Evolutionary conservation across 2,797 vertebrate genomes (phyloP).

Genomic region (Lagorchestes hirsutus): DNA sequence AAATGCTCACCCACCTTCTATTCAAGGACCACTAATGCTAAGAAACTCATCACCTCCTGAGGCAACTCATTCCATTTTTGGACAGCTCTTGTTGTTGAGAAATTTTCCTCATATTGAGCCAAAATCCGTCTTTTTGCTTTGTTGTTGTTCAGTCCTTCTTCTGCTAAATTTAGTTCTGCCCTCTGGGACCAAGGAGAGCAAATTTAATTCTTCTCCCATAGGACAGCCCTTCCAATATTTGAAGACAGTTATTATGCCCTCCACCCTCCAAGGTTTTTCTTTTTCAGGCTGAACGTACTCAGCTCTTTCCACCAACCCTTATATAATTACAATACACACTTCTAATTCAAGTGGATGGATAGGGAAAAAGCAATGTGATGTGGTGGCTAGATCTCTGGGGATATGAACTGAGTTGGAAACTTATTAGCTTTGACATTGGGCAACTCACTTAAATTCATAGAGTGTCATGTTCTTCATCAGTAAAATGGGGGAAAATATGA

Average conservation of each 20-base stretch:
- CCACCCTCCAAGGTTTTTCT: not conserved
- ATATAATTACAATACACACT: not conserved
- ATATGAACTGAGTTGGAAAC: not conserved
- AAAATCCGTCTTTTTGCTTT: not conserved
- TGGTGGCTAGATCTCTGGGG: not conserved
- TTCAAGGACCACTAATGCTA: not conserved
- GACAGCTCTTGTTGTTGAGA: not conserved
- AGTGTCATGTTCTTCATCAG: not conserved
- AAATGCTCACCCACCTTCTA: not conserved
- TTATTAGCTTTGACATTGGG: not conserved
- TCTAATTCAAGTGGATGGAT: not conserved
- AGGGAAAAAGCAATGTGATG: not conserved
- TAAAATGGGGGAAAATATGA: not conserved
- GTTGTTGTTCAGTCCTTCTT: not conserved
- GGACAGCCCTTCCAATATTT: not conserved
- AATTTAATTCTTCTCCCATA: not conserved
- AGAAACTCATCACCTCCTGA: not conserved
- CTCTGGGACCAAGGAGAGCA: not conserved
- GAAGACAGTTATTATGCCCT: not conserved
- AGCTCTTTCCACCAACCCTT: not conserved
- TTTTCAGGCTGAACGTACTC: not conserved
- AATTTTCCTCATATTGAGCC: not conserved
- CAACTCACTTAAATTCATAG: not conserved
- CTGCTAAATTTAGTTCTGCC: not conserved
- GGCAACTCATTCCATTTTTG: not conserved